Evolutionary conservation across 2,113 vertebrate species (phyloP).

Genomic region (Ptilorrhoa leucosticta): DNA sequence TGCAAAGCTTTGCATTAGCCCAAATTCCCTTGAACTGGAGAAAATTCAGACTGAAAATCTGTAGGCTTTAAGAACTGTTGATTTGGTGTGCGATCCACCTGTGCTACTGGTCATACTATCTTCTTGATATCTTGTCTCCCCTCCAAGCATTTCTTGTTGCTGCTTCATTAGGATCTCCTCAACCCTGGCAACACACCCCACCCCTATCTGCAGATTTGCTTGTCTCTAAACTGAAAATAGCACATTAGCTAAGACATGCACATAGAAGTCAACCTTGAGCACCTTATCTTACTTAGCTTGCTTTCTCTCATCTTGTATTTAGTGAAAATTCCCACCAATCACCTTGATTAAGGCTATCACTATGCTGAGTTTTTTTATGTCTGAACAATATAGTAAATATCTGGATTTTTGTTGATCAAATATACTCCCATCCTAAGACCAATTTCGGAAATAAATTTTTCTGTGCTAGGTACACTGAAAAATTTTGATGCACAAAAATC

Average conservation of each 20-base stretch:
- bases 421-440: not conserved
- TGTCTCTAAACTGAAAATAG: not conserved
- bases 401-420: not conserved
- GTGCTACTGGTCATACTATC: not conserved
- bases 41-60: not conserved
- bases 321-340: not conserved
- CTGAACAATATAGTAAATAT: not conserved
- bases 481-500: not conserved
- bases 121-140: not conserved
- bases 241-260: not conserved
- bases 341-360: not conserved
- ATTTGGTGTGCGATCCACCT: not conserved
- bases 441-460: not conserved
- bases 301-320: not conserved
- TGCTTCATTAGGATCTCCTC: not conserved
- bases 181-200: fast-evolving
- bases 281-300: not conserved
- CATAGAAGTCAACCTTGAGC: not conserved
- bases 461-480: not conserved
- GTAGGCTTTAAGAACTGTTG: not conserved
- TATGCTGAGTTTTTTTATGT: not conserved
- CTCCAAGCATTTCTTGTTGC: not conserved
- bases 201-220: not conserved
- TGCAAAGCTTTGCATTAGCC: not conserved
- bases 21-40: not conserved